These are phyloP conservation scores for Scaptomyza hsui DNA, from an alignment of 1,140 invertebrate species.

Conservation along the genomic window DNA sequence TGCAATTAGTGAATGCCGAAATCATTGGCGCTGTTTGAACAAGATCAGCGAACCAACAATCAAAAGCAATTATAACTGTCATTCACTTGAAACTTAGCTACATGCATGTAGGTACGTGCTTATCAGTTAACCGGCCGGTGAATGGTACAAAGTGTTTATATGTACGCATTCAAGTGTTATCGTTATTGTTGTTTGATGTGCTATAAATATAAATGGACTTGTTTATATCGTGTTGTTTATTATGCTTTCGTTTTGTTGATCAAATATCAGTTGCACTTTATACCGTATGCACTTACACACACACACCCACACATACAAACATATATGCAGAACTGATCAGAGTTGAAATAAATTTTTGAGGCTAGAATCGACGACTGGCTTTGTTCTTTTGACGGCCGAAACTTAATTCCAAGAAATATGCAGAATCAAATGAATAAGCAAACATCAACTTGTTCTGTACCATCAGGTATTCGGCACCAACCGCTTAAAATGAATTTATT, in stretches of 20 bases:
- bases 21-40: slow-evolving; percentile 19
- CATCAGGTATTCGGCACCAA: not conserved
- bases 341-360: slow-evolving; percentile 13
- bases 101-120: slow-evolving; percentile 40
- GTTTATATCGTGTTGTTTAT: slow-evolving; percentile 44
- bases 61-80: slow-evolving; percentile 48
- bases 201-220: slow-evolving; percentile 49
- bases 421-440: not conserved
- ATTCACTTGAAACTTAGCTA: slow-evolving; percentile 12
- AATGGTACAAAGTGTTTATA: slow-evolving; percentile 48
- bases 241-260: slow-evolving; percentile 13
- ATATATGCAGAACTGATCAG: not conserved
- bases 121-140: slow-evolving; percentile 72
- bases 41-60: slow-evolving; percentile 53
- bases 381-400: slow-evolving; percentile 16
- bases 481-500: not conserved
- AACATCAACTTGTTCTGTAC: slow-evolving; percentile 8
- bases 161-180: slow-evolving; percentile 36
- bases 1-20: slow-evolving; percentile 34
- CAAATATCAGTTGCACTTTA: slow-evolving; percentile 27
- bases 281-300: not conserved
- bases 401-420: slow-evolving; percentile 4
- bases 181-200: slow-evolving; percentile 44
- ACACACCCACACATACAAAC: not conserved
- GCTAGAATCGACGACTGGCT: slow-evolving; percentile 24